These are phyloP conservation scores for Sericinus montela DNA, from an alignment of 2,888 invertebrate genomes.

Conservation along the genomic window DNA sequence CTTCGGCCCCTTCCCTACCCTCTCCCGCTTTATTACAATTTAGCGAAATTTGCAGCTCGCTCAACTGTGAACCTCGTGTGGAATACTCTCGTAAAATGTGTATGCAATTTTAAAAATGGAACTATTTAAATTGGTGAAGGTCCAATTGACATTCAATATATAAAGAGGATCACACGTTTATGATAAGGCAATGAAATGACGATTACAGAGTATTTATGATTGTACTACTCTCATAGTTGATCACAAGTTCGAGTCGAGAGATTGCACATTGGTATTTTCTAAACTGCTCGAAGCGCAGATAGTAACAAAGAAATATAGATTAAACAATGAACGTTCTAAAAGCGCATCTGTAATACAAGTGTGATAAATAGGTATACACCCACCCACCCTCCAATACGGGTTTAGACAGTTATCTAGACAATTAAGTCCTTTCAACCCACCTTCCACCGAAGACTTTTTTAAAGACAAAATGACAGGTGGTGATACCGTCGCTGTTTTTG, in stretches of 20 bases:
- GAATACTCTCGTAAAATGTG: constrained; percentile 6
- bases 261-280: constrained; percentile 4
- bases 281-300: constrained; percentile 8
- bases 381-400: too few relatives aligned
- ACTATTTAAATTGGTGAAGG: background rate
- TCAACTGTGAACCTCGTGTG: constrained; percentile 22
- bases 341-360: too few relatives aligned
- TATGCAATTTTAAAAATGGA: background rate
- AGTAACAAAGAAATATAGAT: too few relatives aligned
- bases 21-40: constrained; percentile 46
- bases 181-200: background rate
- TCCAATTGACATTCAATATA: background rate
- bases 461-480: too few relatives aligned
- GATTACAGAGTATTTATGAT: background rate
- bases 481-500: too few relatives aligned
- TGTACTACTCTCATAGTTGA: background rate
- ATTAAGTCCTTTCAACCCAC: too few relatives aligned
- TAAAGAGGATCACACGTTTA: background rate
- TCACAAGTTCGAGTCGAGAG: constrained; percentile 4
- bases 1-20: constrained; percentile 30
- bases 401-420: too few relatives aligned
- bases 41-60: constrained; percentile 54
- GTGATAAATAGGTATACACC: too few relatives aligned
- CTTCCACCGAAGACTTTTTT: too few relatives aligned
- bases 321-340: too few relatives aligned